These are phyloP conservation scores for Eunapius fragilis DNA, from an alignment of 37 sponge, comb jelly and placozoan species.

Conservation along the genomic window DNA sequence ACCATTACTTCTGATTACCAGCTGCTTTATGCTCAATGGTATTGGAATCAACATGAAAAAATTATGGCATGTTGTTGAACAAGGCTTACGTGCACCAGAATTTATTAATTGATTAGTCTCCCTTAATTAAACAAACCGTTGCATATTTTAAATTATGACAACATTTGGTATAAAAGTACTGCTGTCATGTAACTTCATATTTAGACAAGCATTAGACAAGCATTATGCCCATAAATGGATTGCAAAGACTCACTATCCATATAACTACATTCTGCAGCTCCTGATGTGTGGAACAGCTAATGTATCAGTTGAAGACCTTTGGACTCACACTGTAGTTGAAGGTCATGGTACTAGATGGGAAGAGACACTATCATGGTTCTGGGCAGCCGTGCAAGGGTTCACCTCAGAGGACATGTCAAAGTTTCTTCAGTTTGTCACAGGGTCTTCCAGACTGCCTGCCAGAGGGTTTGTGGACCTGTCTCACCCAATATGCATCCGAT, in stretches of 20 bases:
- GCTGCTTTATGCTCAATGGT: too few species aligned
- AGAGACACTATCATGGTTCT: conserved; percentile 80
- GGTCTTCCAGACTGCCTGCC: conserved; percentile 89
- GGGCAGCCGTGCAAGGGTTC: conserved; percentile 76
- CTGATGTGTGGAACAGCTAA: conserved; percentile 86
- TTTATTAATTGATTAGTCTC: too few species aligned
- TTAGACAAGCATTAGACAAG: too few species aligned
- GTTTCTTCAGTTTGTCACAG: conserved; percentile 85
- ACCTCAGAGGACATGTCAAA: conserved; percentile 88
- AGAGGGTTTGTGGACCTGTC: conserved; percentile 83
- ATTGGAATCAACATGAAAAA: too few species aligned
- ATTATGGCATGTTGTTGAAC: too few species aligned
- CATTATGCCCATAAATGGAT: background rate
- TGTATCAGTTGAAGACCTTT: conserved; percentile 69
- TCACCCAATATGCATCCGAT: conserved; percentile 70
- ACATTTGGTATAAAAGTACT: too few species aligned
- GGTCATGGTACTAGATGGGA: conserved; percentile 34
- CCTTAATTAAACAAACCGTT: too few species aligned
- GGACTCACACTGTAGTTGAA: conserved; percentile 45
- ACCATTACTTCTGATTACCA: too few species aligned
- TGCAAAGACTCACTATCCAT: too few species aligned
- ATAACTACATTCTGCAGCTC: conserved; percentile 40
- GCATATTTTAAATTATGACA: too few species aligned
- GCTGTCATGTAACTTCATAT: too few species aligned
- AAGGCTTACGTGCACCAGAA: too few species aligned